Percentiles rank a stretch among this genome's conserved stretches.
phyloP scores from a whole-genome alignment of 2,797 vertebrate species.

The Lacerta viridis region DNA sequence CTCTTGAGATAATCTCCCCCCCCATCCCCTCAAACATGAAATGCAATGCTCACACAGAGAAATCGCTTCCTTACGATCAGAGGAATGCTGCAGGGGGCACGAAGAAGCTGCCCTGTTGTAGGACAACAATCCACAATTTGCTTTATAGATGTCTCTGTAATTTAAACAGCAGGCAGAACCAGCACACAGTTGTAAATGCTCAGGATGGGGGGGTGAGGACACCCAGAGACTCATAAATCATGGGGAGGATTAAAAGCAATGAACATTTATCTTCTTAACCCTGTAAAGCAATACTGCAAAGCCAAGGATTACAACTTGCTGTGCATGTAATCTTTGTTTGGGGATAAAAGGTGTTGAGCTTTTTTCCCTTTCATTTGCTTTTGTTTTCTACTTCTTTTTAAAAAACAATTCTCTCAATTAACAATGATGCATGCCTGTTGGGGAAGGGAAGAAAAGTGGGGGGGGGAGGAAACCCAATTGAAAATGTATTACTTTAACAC shows the following conservation, averaged over 20 bases:
- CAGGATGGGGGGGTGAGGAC: slow-evolving; percentile 75
- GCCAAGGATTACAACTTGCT: slow-evolving; percentile 81
- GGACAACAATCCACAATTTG: slow-evolving; percentile 80
- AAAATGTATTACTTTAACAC: slow-evolving; percentile 46
- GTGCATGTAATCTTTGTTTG: slow-evolving; percentile 78
- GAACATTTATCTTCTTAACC: slow-evolving; percentile 90
- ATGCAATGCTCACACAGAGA: slow-evolving; percentile 27
- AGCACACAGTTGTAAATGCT: slow-evolving; percentile 74
- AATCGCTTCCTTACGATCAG: slow-evolving; percentile 52
- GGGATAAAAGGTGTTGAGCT: slow-evolving; percentile 77
- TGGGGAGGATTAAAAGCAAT: slow-evolving; percentile 87
- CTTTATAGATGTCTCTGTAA: slow-evolving; percentile 78
- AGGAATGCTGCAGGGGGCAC: slow-evolving; percentile 70
- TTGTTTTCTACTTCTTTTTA: not conserved
- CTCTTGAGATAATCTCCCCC: slow-evolving; percentile 44
- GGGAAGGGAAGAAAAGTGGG: slow-evolving; percentile 6
- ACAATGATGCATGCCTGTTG: slow-evolving; percentile 34
- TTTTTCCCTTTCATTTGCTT: slow-evolving; percentile 69
- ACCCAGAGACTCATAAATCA: slow-evolving; percentile 85
- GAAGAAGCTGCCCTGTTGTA: slow-evolving; percentile 76
- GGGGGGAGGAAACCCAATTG: not conserved
- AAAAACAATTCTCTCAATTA: slow-evolving; percentile 71
- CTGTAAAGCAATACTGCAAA: slow-evolving; percentile 83
- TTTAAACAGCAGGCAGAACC: slow-evolving; percentile 77
- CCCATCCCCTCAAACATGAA: not conserved